A percentile compares a stretch with the other conserved stretches of the same genome.
phyloP scores from a whole-genome alignment of 35 echinoderm and acorn worm species.

The Holothuria glaberrima region DNA sequence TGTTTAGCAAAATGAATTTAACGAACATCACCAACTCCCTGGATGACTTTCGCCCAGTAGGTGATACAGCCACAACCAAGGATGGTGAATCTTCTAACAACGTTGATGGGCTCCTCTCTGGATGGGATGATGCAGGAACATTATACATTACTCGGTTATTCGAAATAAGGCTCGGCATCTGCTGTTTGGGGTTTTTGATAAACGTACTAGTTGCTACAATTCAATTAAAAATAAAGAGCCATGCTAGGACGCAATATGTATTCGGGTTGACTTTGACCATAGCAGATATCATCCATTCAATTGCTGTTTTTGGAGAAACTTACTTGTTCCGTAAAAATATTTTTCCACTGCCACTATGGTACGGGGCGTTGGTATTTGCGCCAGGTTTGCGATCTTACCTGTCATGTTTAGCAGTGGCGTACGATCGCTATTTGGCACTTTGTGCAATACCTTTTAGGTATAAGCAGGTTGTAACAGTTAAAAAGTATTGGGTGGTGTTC shows the following conservation, averaged over 20 bases:
- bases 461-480: not conserved
- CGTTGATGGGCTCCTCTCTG: no score
- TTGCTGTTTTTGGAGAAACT: not conserved
- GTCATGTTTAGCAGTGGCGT: slow-evolving; percentile 1
- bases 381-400: not conserved
- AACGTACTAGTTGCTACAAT: not conserved
- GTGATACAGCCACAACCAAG: no score
- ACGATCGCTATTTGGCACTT: slow-evolving; percentile 1
- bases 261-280: slow-evolving; percentile 12
- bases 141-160: no score
- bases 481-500: not conserved
- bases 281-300: not conserved
- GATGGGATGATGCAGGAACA: no score
- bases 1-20: no score
- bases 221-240: not conserved
- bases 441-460: slow-evolving; percentile 15
- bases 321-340: not conserved
- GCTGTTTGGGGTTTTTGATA: not conserved
- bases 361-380: not conserved
- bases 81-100: no score
- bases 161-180: not conserved
- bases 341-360: not conserved
- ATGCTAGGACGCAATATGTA: not conserved
- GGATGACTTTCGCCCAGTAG: no score
- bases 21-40: no score